Percentiles rank a stretch among this genome's conserved stretches.
These are phyloP conservation scores for Nesogale talazaci DNA, from an alignment of 2,113 vertebrate species.

Conservation along the genomic window DNA sequence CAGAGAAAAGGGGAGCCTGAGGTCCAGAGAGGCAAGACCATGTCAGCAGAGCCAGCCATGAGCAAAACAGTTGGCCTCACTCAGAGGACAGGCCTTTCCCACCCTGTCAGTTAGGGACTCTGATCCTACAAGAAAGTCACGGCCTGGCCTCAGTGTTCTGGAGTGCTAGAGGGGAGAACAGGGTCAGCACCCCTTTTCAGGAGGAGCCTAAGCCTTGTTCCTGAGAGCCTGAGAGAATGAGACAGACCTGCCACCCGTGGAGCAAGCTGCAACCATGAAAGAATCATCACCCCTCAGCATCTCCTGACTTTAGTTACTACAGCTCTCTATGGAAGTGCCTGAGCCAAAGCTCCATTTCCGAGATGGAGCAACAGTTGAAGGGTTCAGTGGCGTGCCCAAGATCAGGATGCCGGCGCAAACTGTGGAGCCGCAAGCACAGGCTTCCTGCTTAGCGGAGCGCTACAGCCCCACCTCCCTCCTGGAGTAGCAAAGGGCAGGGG, in stretches of 20 bases:
- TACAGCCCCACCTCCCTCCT: too few relatives aligned
- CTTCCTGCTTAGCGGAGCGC: neutral
- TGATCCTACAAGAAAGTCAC: neutral
- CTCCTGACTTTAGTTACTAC: neutral
- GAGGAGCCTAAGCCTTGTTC: neutral
- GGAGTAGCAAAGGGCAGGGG: neutral
- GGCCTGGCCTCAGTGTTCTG: too few relatives aligned
- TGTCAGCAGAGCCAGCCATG: neutral
- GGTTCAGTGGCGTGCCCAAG: neutral
- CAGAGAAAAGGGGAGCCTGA: neutral
- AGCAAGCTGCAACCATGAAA: neutral
- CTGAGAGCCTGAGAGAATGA: neutral
- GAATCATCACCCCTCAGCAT: neutral
- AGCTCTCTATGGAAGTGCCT: neutral
- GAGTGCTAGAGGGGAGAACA: neutral
- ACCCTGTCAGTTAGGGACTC: neutral
- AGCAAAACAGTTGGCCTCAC: neutral
- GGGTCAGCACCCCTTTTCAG: neutral
- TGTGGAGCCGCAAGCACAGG: neutral
- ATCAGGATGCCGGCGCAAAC: neutral
- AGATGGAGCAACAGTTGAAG: neutral
- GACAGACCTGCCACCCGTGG: neutral
- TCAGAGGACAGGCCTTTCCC: neutral
- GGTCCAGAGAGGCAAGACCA: neutral
- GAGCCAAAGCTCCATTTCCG: conserved; percentile 10